A percentile compares a stretch with the other conserved stretches of the same genome.
These are phyloP conservation scores for Plusia festucae DNA, from an alignment of 2,888 invertebrate genomes.

Conservation along the genomic window DNA sequence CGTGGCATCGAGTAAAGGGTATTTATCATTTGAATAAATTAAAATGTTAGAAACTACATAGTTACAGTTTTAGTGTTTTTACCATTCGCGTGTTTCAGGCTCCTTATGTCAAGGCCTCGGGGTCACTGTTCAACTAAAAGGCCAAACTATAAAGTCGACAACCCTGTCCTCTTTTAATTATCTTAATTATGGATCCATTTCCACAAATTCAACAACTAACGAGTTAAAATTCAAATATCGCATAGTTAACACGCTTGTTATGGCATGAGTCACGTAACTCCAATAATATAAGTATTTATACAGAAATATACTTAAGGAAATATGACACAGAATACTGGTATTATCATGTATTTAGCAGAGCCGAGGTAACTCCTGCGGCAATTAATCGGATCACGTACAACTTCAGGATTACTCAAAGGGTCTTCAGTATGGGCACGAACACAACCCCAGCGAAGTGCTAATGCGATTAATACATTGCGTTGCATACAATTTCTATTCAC, in stretches of 20 bases:
- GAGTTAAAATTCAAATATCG: constrained; percentile 35
- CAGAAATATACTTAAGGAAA: constrained; percentile 22
- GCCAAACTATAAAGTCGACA: constrained; percentile 64
- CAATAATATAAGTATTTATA: constrained; percentile 2
- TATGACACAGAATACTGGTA: constrained; percentile 19
- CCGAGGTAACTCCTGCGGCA: constrained; percentile 27
- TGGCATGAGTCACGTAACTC: constrained; percentile 34
- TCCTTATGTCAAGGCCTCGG: constrained; percentile 66
- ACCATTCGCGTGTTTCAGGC: constrained; percentile 69
- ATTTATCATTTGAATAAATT: constrained; percentile 52
- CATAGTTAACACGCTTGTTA: constrained; percentile 35
- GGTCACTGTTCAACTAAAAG: constrained; percentile 67
- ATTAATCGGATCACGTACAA: constrained; percentile 57
- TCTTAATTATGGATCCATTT: constrained; percentile 69
- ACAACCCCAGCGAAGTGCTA: constrained; percentile 70
- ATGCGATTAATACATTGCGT: constrained; percentile 75
- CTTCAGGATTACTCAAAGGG: constrained; percentile 57
- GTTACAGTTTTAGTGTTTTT: constrained; percentile 51
- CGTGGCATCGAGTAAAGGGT: constrained; percentile 21
- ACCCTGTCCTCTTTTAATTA: constrained; percentile 76
- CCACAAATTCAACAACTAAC: constrained; percentile 52
- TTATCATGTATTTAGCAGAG: constrained; percentile 3
- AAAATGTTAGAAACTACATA: constrained; percentile 40
- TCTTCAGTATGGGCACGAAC: constrained; percentile 61
- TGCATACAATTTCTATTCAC: constrained; percentile 79